Percentiles rank a stretch among this genome's conserved stretches.
phyloP scores from a whole-genome alignment of 2,113 vertebrate species.

The Nematolebias whitei region DNA sequence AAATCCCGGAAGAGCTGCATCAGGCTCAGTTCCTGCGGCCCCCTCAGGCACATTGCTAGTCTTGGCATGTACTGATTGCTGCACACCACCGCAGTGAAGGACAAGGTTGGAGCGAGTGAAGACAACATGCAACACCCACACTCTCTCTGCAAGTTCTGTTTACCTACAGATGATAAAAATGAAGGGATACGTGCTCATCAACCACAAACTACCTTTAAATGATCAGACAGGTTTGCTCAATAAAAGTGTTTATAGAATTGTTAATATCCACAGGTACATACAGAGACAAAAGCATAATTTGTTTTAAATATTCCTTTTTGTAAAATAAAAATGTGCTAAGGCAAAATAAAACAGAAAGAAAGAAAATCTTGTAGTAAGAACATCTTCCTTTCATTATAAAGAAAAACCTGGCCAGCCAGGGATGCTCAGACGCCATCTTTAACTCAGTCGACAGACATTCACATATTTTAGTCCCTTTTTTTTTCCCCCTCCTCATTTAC shows the following conservation, averaged over 20 bases:
- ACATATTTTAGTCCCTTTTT: constrained; percentile 36
- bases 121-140: constrained; percentile 13
- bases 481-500: constrained; percentile 2
- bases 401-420: constrained; percentile 81
- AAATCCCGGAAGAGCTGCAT: constrained; percentile 63
- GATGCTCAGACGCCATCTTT: constrained; percentile 45
- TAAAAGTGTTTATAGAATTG: constrained; percentile 70
- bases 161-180: background rate
- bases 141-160: background rate
- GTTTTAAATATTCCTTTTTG: constrained; percentile 64
- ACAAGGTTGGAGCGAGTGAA: constrained; percentile 15
- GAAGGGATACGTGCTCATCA: too few species aligned
- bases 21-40: constrained; percentile 46
- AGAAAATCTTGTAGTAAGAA: constrained; percentile 28
- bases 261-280: constrained; percentile 71
- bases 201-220: background rate
- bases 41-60: constrained; percentile 67
- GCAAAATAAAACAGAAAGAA: constrained; percentile 6
- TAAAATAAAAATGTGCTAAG: constrained; percentile 38
- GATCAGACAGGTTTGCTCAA: constrained; percentile 29
- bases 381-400: constrained; percentile 40
- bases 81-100: constrained; percentile 41
- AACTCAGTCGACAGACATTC: constrained; percentile 28
- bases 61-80: constrained; percentile 59
- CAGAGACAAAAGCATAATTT: constrained; percentile 57